Evolutionary conservation across 1,140 invertebrate genomes (phyloP), one percentile per base, ranked within the genome.

Genomic region (Drosophila grimshawi): DNA sequence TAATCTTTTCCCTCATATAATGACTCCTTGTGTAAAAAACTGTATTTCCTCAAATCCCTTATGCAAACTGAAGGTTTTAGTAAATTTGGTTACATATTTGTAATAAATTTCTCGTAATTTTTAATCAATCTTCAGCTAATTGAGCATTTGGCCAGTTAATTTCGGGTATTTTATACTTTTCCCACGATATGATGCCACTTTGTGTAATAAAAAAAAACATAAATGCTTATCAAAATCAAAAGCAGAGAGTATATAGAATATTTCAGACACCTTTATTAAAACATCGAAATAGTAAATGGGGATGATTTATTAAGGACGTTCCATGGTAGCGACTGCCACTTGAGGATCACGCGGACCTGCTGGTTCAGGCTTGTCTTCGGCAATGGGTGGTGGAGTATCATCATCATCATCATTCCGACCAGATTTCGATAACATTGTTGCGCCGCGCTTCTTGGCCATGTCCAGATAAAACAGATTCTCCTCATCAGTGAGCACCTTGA

Each of bases 401-500:
- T 74, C 73, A 51, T 61, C 74, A 8, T 74, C 73, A 51, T 61
- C 74, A 8, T 64, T 52, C 2, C 32, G 33, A 37, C 32, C 41
- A 37, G 57, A 19, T 29, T 62, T 69, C 2, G 49, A 27, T 3
- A 41, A 11, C 2, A 45, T 67, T n/a, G 33, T 5, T 43, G 30
- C 48, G 11, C 71, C 66, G 3, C 7, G 49, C 10, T 43, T 33
- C 10, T 62, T 76, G 2, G 72, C 76, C 63, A 37, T 39, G 7
- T 75, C 52, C 43, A 97, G 92, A 90, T 95, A 98, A 29, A 93
- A 92, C 2, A 94, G 93, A 39, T 96, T 96, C 67, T 95, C 94
- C 1, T 96, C 94, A 92, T 99, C 97, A 73, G 96, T 95, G 65
- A 96, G 95, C 64, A 98, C 95, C 52, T 95, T 95, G 78, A 99